phyloP scores from a whole-genome alignment of 2,888 invertebrate genomes.

The Cheilosia urbana region DNA sequence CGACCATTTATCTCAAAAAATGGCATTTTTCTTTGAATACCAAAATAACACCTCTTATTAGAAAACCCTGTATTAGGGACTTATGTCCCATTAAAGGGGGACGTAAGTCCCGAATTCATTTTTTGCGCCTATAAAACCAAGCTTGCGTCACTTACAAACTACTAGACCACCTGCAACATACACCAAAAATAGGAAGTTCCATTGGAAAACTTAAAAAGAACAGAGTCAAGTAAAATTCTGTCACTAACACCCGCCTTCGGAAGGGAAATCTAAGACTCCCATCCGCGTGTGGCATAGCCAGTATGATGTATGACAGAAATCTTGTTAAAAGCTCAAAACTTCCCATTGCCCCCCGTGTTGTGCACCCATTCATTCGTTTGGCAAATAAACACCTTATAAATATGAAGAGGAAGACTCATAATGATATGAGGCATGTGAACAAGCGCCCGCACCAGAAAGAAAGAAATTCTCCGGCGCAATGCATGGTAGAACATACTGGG shows the following conservation, averaged over 20 bases:
- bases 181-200: not conserved
- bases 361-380: not conserved
- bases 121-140: too few relatives aligned
- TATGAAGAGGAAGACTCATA: not conserved
- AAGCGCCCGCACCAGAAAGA: conserved; percentile 4
- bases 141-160: not conserved
- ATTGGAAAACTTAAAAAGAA: not conserved
- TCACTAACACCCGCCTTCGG: conserved; percentile 42
- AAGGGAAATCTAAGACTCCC: conserved; percentile 40
- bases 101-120: too few relatives aligned
- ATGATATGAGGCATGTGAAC: not conserved
- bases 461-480: not conserved
- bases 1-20: too few relatives aligned
- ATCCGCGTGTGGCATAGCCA: not conserved
- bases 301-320: conserved; percentile 23
- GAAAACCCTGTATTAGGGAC: too few relatives aligned
- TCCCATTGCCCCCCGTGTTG: conserved; percentile 7
- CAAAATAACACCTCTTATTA: too few relatives aligned
- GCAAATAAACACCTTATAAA: not conserved
- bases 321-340: conserved; percentile 38
- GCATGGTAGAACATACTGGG: conserved; percentile 21
- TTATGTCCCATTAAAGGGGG: too few relatives aligned
- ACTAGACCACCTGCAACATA: not conserved
- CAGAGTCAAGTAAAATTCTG: conserved; percentile 33
- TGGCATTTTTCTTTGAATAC: too few relatives aligned